Base-by-base conservation (phyloP, 2,113 vertebrate genomes). In the Carollia perspicillata region DNA sequence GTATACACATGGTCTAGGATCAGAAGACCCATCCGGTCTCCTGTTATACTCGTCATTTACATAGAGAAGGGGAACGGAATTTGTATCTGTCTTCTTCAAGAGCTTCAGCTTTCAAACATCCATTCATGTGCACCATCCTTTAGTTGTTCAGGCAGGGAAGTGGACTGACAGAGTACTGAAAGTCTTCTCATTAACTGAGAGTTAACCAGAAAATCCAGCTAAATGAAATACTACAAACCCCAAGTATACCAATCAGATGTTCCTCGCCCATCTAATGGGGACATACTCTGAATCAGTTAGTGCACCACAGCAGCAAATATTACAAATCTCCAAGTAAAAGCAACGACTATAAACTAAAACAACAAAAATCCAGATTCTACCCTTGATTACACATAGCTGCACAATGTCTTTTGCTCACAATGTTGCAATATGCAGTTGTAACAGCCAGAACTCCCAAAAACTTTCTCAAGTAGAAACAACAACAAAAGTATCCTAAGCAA, bases 71-170 rank as follows among this genome's bases (percentile, higher is more conserved):
- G 83, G 42, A 79, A 75, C 4, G 87, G 28, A 47, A 26, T n/a
- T 69, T 74, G 69, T 20, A 77, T 66, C 6, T 44, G 44, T 44
- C 42, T 93, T 90, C 85, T 44, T 91, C 30, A 53, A 86, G 47
- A 79, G 58, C 22, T 86, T 92, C 63, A 60, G 53, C 63, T 92
- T 95, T 86, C 49, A 94, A 86, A 83, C 89, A 84, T 14, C 30
- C 55, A 83, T 0, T 87, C 23, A 69, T 58, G 14, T 58, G 66
- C 30, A 69, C 49, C 47, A 83, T 55, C 53, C 20, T 92, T 74
- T 60, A 60, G 53, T 68, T 60, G 42, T 69, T 93, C 66, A 51
- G 55, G 88, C 60, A 92, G 28, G 63, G 84, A 90, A 65, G 72
- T 16, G 3, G 79, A 51, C 71, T 77, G 35, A 80, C 9, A 42